Base-by-base conservation (phyloP, 2,888 invertebrate species). In the Trichacis sp. region DNA sequence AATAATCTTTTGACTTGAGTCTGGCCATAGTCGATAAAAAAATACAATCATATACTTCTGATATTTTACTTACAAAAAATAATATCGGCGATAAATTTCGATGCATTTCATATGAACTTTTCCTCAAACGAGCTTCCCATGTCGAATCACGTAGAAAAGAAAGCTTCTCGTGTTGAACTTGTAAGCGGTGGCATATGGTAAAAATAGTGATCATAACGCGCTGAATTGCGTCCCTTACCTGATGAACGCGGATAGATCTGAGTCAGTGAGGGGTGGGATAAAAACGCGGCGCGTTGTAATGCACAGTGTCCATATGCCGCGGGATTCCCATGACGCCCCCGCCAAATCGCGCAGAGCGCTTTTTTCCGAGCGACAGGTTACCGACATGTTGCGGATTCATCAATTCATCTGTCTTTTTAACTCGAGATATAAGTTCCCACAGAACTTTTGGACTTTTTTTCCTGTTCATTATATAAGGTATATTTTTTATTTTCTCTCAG, bases 51-150 rank as follows among this genome's bases (percentile, higher is more conserved):
- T n/a, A n/a, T n/a, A n/a, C n/a, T n/a, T n/a, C n/a, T n/a, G n/a
- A n/a, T n/a, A n/a, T n/a, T n/a, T n/a, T n/a, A n/a, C n/a, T n/a
- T n/a, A n/a, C n/a, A n/a, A n/a, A n/a, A n/a, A n/a, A n/a, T n/a
- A n/a, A n/a, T n/a, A n/a, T n/a, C n/a, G n/a, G n/a, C n/a, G n/a
- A n/a, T n/a, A n/a, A n/a, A n/a, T n/a, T n/a, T n/a, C n/a, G n/a
- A n/a, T n/a, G n/a, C n/a, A n/a, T n/a, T n/a, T n/a, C n/a, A n/a
- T n/a, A n/a, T n/a, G n/a, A n/a, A n/a, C n/a, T n/a, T n/a, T n/a
- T n/a, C n/a, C n/a, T n/a, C n/a, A n/a, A n/a, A n/a, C 62, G 52
- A 51, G 74, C 72, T 82, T 82, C 81, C 81, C 82, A 82, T 80
- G 82, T 79, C 79, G 24, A 24, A 24, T 24, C 24, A 24, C 8